Base-by-base conservation (phyloP, 2,888 invertebrate genomes). In the Aromia moschata region DNA sequence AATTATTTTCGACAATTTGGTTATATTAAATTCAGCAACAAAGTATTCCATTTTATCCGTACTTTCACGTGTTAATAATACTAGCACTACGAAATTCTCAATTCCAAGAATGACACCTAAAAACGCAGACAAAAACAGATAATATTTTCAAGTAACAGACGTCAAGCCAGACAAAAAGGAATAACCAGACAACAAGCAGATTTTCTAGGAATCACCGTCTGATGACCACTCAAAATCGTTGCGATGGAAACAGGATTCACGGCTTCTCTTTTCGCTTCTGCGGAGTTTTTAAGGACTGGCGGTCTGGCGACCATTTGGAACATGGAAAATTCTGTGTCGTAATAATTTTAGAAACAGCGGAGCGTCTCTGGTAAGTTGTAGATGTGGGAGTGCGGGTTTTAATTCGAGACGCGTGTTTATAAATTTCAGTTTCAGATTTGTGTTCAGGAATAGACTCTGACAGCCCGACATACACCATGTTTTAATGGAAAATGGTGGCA, bases 321-420 rank as follows among this genome's bases (percentile, higher is more conserved):
- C 5, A 46, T 33, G 16, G n/a, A 46, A 33, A 33, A 4, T 1
- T 9, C 15, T 11, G 20, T 20, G 20, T 33, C 9, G 41, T n/a
- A 54, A 44, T 58, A 61, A 56, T 44, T 61, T 60, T 57, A 60
- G 57, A 57, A 47, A 12, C 20, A 43, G 33, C n/a, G 10, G 40
- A 36, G 47, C 38, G 36, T 46, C 25, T 41, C 46, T 40, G 55
- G 49, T 37, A 54, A 59, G 36, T 36, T 41, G 36, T 40, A 33
- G 40, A 38, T 53, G 52, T 47, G 59, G 52, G 60, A 45, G 60
- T 41, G 56, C 51, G 46, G 14, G 11, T 18, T 51, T 33, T 33
- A 53, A 59, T 56, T 45, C 41, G 31, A 51, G 56, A 40, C 15
- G 47, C 40, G 25, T 60, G 49, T 60, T 43, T 56, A 37, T 56